These are phyloP conservation scores for Parascotia fuliginaria DNA, from an alignment of 2,888 invertebrate genomes.

Conservation along the genomic window DNA sequence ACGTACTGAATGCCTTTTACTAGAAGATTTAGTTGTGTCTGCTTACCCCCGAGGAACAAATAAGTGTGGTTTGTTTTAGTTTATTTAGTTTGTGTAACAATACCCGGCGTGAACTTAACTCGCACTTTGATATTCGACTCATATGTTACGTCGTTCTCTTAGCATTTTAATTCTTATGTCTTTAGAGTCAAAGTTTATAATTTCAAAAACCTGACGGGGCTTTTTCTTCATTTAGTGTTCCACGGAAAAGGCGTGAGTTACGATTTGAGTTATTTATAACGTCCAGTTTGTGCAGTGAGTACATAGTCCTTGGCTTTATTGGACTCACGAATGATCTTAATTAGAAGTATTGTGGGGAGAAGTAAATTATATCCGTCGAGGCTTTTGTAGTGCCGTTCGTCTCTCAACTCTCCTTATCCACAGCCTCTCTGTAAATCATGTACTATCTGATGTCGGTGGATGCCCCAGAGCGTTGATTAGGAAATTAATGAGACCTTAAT, in stretches of 20 bases:
- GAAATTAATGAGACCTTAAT: slow-evolving; percentile 81
- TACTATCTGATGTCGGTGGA: slow-evolving; percentile 55
- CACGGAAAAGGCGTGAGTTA: slow-evolving; percentile 74
- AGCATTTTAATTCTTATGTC: slow-evolving; percentile 55
- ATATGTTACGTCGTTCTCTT: slow-evolving; percentile 23
- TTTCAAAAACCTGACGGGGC: slow-evolving; percentile 30
- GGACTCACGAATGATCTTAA: slow-evolving; percentile 82
- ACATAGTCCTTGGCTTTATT: slow-evolving; percentile 72
- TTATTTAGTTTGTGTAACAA: slow-evolving; percentile 73
- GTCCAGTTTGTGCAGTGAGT: slow-evolving; percentile 75
- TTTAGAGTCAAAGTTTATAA: slow-evolving; percentile 49
- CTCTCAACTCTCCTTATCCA: slow-evolving; percentile 39
- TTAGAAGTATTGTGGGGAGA: slow-evolving; percentile 81
- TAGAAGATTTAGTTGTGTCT: slow-evolving; percentile 50
- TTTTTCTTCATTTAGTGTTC: slow-evolving; percentile 58
- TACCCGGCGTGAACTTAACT: slow-evolving; percentile 59
- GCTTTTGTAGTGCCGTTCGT: slow-evolving; percentile 57
- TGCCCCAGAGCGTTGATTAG: slow-evolving; percentile 77
- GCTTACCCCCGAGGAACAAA: slow-evolving; percentile 68
- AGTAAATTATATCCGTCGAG: slow-evolving; percentile 72
- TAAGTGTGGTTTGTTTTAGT: slow-evolving; percentile 61
- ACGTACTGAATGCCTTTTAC: slow-evolving; percentile 36
- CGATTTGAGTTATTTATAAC: slow-evolving; percentile 81
- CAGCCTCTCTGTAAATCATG: slow-evolving; percentile 72
- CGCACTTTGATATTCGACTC: slow-evolving; percentile 56